phyloP scores from a whole-genome alignment of 2,888 invertebrate genomes.

The Scrobipalpa atriplicella region DNA sequence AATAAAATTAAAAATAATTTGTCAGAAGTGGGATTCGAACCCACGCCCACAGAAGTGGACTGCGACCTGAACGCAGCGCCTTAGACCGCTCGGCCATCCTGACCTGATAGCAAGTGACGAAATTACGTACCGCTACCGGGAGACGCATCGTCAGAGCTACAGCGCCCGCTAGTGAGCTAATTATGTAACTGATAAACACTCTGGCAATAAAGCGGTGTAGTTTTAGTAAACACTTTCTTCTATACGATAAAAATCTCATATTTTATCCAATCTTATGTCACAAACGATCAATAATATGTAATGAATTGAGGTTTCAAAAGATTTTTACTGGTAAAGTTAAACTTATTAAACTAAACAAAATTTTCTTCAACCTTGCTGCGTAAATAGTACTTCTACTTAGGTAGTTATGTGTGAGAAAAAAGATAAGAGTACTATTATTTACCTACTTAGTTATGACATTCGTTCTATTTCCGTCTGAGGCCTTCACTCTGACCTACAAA shows the following conservation, averaged over 20 bases:
- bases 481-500: constrained; percentile 11
- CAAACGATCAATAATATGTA: too few relatives aligned
- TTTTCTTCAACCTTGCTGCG: too few relatives aligned
- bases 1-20: constrained; percentile 23
- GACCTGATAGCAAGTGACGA: constrained; percentile 20
- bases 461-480: neutral
- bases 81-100: constrained; percentile 36
- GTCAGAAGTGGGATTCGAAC: constrained; percentile 36
- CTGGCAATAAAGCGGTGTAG: too few relatives aligned
- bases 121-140: constrained; percentile 27
- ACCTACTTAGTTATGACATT: neutral
- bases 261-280: too few relatives aligned
- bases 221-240: too few relatives aligned
- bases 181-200: neutral
- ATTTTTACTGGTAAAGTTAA: too few relatives aligned
- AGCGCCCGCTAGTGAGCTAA: neutral
- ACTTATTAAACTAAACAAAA: too few relatives aligned
- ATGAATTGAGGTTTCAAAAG: too few relatives aligned
- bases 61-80: constrained; percentile 37
- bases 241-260: too few relatives aligned
- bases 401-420: too few relatives aligned
- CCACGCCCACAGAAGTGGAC: constrained; percentile 37
- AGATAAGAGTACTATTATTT: too few relatives aligned
- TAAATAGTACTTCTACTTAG: too few relatives aligned
- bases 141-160: neutral